Evolutionary conservation across 2,888 invertebrate genomes (phyloP).

Genomic region (Sialis fuliginosa): DNA sequence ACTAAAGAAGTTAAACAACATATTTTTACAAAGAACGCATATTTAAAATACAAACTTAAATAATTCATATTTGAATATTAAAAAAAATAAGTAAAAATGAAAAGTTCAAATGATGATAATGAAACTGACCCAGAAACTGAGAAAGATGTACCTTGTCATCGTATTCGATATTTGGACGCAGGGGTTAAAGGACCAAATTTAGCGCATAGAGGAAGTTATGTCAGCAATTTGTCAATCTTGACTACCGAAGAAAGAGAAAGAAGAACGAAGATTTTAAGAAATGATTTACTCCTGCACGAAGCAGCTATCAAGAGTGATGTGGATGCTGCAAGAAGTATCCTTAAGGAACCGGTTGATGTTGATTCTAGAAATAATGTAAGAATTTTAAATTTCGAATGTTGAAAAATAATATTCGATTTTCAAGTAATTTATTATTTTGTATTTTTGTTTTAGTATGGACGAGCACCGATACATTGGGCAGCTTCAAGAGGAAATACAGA

Average conservation of each 20-base stretch:
- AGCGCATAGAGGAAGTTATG: no score
- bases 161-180: no score
- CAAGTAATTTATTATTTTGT: neutral
- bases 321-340: conserved; percentile 42
- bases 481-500: conserved; percentile 54
- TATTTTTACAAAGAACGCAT: no score
- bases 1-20: no score
- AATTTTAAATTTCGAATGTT: conserved; percentile 10
- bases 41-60: no score
- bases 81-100: no score
- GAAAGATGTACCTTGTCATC: no score
- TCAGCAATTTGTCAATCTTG: neutral
- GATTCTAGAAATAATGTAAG: conserved; percentile 56
- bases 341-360: conserved; percentile 46
- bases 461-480: conserved; percentile 60
- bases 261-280: conserved; percentile 38
- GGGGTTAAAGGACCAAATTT: no score
- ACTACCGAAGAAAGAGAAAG: conserved; percentile 22
- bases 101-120: no score
- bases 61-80: no score
- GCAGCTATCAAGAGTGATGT: conserved; percentile 58
- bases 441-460: conserved; percentile 37
- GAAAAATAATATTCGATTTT: neutral
- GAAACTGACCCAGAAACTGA: no score
- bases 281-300: conserved; percentile 51